Base-by-base conservation (phyloP, 2,113 vertebrate genomes). In the Acanthochromis polyacanthus region DNA sequence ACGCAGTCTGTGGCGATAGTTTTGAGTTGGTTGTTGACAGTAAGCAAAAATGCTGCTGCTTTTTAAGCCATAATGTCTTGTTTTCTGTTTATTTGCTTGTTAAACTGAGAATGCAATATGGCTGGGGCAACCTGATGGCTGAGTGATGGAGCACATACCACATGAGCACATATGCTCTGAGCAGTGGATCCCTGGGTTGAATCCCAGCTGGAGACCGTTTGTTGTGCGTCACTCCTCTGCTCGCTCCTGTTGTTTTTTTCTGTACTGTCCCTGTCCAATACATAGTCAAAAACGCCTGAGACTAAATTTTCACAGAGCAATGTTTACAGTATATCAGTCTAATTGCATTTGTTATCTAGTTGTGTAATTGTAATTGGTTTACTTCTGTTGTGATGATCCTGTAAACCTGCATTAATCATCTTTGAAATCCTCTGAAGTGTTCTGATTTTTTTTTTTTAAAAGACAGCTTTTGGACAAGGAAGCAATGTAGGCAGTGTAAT, bases 401-500 rank as follows among this genome's bases (percentile, higher is more conserved):
- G 32, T 43, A 66, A 66, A 6, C 28, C 36, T 58, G 9, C 38
- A 48, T 45, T 22, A 68, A 64, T 74, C 16, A 65, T 7, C 23
- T 1, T 7, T 22, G 40, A 5, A 71, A 19, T 75, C 38, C 65
- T 53, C 15, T 17, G 32, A 73, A 20, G 32, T 36, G 32, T 36
- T 36, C 64, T 65, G 23, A 61, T 40, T 76, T 20, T 36, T 43
- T 64, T 66, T 28, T 40, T 76, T 20, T 43, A 20, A 28, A 4
- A 1, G 30, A 30, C 71, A 19, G 45, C 3, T 60, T 87, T 17
- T 23, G 5, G 58, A 67, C n/a, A 75, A 19, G 63, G 50, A 64
- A 7, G 76, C 38, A 25, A 52, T 67, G 28, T 4, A 23, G 58
- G 45, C 62, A 57, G 4, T 52, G 77, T 87, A 36, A 81, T 84